Evolutionary conservation across 2,888 invertebrate species (phyloP).

Genomic region (Clitarchus hookeri): DNA sequence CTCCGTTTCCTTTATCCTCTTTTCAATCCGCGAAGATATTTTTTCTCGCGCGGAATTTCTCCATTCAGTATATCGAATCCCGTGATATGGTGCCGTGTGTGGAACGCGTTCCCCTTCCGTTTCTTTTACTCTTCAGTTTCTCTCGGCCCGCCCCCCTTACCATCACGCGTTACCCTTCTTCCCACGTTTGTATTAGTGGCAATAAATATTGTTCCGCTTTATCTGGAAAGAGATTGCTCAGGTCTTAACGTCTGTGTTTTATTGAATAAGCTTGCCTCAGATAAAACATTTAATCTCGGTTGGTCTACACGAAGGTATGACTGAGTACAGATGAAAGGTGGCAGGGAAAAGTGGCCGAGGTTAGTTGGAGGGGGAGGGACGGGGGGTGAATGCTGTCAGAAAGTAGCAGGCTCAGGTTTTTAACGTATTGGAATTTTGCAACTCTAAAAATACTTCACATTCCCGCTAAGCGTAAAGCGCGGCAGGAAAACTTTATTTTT

Average conservation of each 20-base stretch:
- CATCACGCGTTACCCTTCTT: not conserved
- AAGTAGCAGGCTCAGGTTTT: no score
- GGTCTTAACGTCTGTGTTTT: not conserved
- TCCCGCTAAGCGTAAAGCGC: no score
- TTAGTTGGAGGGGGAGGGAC: no score
- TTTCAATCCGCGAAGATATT: conserved; percentile 24
- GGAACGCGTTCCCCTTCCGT: not conserved
- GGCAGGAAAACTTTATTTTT: no score
- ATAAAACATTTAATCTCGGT: conserved; percentile 19
- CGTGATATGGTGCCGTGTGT: conserved; percentile 12
- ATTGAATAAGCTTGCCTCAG: not conserved
- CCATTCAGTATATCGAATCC: conserved; percentile 19
- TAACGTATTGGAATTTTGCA: no score
- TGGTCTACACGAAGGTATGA: not conserved
- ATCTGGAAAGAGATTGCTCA: not conserved
- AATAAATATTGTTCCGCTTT: conserved; percentile 23
- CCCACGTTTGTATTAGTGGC: not conserved
- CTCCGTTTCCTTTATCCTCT: conserved; percentile 7
- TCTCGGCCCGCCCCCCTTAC: no score
- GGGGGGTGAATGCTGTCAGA: no score
- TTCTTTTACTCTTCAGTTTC: conserved; percentile 1
- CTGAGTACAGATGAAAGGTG: no score
- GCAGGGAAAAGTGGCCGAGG: no score
- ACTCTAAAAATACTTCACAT: no score
- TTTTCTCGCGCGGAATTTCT: conserved; percentile 5